Conservation (phyloP, 2,888 invertebrate genomes). For the Coleophora deauratella region DNA sequence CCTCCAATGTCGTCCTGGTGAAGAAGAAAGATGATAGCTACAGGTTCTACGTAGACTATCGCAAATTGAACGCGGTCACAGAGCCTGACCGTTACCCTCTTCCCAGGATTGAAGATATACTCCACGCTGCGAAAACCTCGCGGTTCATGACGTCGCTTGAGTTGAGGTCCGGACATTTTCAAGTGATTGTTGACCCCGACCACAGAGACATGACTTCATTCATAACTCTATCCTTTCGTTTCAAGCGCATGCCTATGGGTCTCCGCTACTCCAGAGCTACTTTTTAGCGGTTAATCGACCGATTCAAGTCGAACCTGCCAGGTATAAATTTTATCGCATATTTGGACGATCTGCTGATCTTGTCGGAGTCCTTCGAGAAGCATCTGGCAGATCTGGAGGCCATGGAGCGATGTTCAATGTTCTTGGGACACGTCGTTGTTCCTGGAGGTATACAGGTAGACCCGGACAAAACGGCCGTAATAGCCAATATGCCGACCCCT, state of each 20-base stretch:
- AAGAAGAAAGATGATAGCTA: conserved; percentile 20
- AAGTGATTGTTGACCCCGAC: conserved; percentile 12
- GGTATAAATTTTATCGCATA: conserved; percentile 10
- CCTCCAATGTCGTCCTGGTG: conserved; percentile 21
- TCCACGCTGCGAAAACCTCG: conserved; percentile 20
- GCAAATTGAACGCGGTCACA: conserved; percentile 25
- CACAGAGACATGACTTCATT: conserved; percentile 20
- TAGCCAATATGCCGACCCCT: too few relatives aligned
- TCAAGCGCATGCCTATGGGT: conserved; percentile 21
- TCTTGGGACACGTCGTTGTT: conserved; percentile 16
- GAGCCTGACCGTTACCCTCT: conserved; percentile 23
- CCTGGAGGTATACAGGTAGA: conserved; percentile 13
- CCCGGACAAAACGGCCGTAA: too few relatives aligned
- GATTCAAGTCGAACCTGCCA: conserved; percentile 12
- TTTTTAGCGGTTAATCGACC: conserved; percentile 20
- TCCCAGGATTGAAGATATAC: conserved; percentile 20
- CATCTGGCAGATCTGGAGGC: conserved; percentile 2
- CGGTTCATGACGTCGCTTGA: conserved; percentile 19
- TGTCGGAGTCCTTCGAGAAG: conserved; percentile 1
- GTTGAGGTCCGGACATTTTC: conserved; percentile 19
- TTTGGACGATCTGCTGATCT: conserved; percentile 5
- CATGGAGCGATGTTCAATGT: not conserved
- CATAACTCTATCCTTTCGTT: conserved; percentile 15
- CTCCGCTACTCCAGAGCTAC: conserved; percentile 18
- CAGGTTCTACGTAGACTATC: conserved; percentile 26